Conservation (phyloP, 2,888 invertebrate genomes). For the Dicycla oo region DNA sequence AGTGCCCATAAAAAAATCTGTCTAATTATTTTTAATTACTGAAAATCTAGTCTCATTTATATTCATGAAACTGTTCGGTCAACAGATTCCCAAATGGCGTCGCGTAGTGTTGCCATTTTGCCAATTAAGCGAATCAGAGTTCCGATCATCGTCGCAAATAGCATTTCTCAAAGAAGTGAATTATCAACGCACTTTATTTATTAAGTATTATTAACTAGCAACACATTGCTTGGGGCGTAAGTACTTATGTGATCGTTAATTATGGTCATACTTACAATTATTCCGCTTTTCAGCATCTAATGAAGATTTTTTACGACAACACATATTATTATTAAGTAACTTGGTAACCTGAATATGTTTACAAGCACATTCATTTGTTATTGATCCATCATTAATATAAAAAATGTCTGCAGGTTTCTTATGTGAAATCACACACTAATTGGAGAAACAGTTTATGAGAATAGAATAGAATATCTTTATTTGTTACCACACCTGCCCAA, state of each 20-base stretch:
- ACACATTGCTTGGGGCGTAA: background rate
- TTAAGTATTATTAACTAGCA: constrained; percentile 71
- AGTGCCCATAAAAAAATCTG: constrained; percentile 41
- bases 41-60: constrained; percentile 60
- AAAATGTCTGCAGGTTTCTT: background rate
- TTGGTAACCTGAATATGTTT: background rate
- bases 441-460: too few relatives aligned
- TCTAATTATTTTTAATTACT: constrained; percentile 62
- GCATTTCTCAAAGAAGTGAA: constrained; percentile 74
- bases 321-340: background rate
- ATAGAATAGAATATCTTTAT: too few relatives aligned
- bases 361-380: too few relatives aligned
- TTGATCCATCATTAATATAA: too few relatives aligned
- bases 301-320: background rate
- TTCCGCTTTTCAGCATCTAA: background rate
- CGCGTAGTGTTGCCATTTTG: constrained; percentile 62
- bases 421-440: too few relatives aligned
- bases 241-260: background rate
- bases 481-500: too few relatives aligned
- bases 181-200: constrained; percentile 82
- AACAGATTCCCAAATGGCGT: constrained; percentile 52
- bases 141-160: constrained; percentile 83
- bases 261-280: background rate
- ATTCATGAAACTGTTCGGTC: constrained; percentile 55
- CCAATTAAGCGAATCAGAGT: constrained; percentile 81